A percentile compares a stretch with the other conserved stretches of the same genome.
These are phyloP conservation scores for Drosophila nannoptera DNA, from an alignment of 1,140 invertebrate species.

Conservation along the genomic window DNA sequence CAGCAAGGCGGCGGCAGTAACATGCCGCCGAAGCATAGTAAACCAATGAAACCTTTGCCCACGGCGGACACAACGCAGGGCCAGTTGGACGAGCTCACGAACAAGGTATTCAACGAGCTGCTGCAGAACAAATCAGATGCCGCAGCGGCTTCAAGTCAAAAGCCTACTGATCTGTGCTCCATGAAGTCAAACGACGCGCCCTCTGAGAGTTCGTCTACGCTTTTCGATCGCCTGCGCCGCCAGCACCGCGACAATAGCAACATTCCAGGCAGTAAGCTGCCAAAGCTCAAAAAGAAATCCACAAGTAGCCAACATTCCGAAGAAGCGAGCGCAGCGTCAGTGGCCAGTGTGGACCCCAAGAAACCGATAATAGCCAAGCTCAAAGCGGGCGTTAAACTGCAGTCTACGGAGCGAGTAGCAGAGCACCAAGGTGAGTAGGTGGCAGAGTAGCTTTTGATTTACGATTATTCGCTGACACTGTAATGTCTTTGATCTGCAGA, in stretches of 20 bases:
- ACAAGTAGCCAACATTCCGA: constrained; percentile 70
- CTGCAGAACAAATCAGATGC: constrained; percentile 84
- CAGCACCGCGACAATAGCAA: constrained; percentile 80
- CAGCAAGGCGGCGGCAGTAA: constrained; percentile 66
- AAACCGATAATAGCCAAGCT: constrained; percentile 85
- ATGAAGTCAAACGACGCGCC: constrained; percentile 86
- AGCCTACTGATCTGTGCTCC: constrained; percentile 61
- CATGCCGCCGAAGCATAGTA: constrained; percentile 69
- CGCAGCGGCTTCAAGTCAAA: constrained; percentile 42
- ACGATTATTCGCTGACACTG: neutral
- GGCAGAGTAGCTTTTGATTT: neutral
- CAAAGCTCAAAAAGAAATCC: constrained; percentile 73
- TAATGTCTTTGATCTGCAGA: constrained; percentile 40
- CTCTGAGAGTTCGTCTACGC: constrained; percentile 84
- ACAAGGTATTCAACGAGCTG: constrained; percentile 90
- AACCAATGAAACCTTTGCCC: constrained; percentile 67
- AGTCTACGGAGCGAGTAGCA: constrained; percentile 82
- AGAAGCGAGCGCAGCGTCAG: constrained; percentile 29
- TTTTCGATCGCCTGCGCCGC: constrained; percentile 84
- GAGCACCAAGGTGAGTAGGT: constrained; percentile 83
- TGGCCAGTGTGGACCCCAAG: constrained; percentile 57
- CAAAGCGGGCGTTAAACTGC: constrained; percentile 85
- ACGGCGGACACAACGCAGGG: constrained; percentile 67
- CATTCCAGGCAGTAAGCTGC: constrained; percentile 65
- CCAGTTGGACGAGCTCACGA: constrained; percentile 89